These are phyloP conservation scores for Pristionchus mayeri DNA, from an alignment of 2,888 invertebrate genomes.

Conservation along the genomic window DNA sequence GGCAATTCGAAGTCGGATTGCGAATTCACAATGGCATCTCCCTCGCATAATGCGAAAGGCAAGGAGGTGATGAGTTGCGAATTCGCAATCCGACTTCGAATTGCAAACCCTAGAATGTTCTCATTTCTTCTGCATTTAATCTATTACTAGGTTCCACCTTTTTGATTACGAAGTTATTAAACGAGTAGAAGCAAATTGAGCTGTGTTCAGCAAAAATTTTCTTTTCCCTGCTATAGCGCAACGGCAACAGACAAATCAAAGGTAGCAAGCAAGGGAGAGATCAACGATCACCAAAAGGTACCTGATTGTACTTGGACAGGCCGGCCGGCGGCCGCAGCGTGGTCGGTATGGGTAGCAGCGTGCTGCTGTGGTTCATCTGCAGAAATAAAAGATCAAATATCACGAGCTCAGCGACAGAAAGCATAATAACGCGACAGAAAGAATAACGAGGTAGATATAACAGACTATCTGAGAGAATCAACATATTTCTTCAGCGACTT, in stretches of 20 bases:
- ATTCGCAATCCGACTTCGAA: too few relatives aligned
- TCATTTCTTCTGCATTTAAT: not conserved
- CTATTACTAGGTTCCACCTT: not conserved
- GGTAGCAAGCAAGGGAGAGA: too few relatives aligned
- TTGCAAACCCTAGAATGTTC: not conserved
- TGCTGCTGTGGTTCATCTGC: constrained; percentile 24
- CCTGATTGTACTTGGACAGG: constrained; percentile 26
- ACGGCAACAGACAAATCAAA: too few relatives aligned
- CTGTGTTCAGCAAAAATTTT: not conserved
- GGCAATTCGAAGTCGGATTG: too few relatives aligned
- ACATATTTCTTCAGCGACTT: too few relatives aligned
- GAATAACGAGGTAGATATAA: too few relatives aligned
- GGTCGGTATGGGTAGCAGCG: constrained; percentile 1
- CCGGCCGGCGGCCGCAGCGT: not conserved
- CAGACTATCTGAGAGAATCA: too few relatives aligned
- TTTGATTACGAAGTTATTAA: not conserved
- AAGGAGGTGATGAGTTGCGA: not conserved
- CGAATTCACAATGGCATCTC: too few relatives aligned
- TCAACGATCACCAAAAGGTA: too few relatives aligned
- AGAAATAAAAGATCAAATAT: constrained; percentile 2
- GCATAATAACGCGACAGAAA: not conserved
- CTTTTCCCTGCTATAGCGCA: too few relatives aligned
- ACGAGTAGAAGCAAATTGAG: not conserved
- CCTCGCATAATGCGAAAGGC: not conserved
- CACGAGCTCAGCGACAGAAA: not conserved